Base-by-base conservation (phyloP, 2,113 vertebrate species). In the Hepsetus odoe region DNA sequence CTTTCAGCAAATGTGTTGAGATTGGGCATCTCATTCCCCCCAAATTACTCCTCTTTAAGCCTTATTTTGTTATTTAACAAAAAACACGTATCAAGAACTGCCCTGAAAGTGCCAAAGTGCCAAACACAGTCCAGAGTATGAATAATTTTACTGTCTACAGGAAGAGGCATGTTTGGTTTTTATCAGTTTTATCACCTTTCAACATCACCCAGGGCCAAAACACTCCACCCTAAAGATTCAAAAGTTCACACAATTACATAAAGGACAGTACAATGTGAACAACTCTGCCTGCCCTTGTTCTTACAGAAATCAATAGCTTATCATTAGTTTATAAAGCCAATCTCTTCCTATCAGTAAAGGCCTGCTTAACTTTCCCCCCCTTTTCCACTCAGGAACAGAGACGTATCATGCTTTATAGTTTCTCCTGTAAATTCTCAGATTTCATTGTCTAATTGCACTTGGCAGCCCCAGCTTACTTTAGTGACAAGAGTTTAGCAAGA, bases 261-360 rank as follows among this genome's bases (percentile, higher is more conserved):
- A 79, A 49, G n/a, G 42, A 38, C 32, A 51, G 28, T 10, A 33
- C 11, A 6, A 24, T 5, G 53, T 61, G 10, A 55, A 33, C n/a
- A 14, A 7, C 20, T 53, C 26, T 76, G 10, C 55, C 12, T 44
- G 38, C 32, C 49, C 20, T 76, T 64, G n/a, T 61, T 20, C 3
- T 72, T 65, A 68, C 69, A 35, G 26, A 22, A 77, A 70, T 58
- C 67, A 42, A 18, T 2, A 32, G n/a, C 70, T 80, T 84, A 70
- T 83, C 70, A 77, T 58, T 20, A 76, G 69, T 79, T 77, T 77
- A 74, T 77, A 74, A 74, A 80, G 44, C 35, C 30, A 56, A 55
- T 13, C 26, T 13, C 16, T n/a, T 55, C 2, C 24, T 62, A 76
- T 76, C 77, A 80, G 58, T 18, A 58, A 38, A 71, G n/a, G 10